Conservation (phyloP, 2,113 vertebrate genomes). For the Toxostoma redivivum region DNA sequence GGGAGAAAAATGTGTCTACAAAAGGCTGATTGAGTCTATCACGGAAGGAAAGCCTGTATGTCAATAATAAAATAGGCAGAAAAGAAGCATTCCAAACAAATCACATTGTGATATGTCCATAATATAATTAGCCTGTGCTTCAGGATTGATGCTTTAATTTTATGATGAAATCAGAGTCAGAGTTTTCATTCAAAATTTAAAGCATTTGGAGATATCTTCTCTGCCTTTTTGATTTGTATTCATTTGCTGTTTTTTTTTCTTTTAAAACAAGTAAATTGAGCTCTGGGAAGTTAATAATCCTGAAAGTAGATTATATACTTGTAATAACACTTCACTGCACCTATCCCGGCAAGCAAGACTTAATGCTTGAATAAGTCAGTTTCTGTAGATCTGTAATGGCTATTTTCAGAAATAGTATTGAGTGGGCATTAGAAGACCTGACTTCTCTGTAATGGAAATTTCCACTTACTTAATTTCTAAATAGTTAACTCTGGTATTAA, state of each 20-base stretch:
- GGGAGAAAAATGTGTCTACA: neutral
- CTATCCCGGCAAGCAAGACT: neutral
- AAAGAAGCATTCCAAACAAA: neutral
- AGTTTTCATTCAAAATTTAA: neutral
- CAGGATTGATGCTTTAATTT: neutral
- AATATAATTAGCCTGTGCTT: neutral
- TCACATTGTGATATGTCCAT: neutral
- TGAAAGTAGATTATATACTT: neutral
- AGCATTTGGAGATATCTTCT: neutral
- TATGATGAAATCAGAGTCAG: neutral
- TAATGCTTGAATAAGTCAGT: neutral
- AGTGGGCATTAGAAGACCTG: neutral
- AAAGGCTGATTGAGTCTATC: neutral
- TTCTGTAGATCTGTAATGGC: neutral
- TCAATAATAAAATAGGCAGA: neutral
- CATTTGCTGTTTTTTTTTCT: neutral
- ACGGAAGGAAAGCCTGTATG: neutral
- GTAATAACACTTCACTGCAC: neutral
- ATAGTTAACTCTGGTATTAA: neutral
- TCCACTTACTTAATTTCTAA: neutral
- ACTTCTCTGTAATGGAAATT: neutral
- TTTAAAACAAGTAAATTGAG: neutral
- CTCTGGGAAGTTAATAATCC: neutral
- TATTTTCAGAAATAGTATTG: neutral
- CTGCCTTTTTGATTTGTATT: neutral